Evolutionary conservation across 1,140 invertebrate species (phyloP).

Genomic region (Charaxes varanes): DNA sequence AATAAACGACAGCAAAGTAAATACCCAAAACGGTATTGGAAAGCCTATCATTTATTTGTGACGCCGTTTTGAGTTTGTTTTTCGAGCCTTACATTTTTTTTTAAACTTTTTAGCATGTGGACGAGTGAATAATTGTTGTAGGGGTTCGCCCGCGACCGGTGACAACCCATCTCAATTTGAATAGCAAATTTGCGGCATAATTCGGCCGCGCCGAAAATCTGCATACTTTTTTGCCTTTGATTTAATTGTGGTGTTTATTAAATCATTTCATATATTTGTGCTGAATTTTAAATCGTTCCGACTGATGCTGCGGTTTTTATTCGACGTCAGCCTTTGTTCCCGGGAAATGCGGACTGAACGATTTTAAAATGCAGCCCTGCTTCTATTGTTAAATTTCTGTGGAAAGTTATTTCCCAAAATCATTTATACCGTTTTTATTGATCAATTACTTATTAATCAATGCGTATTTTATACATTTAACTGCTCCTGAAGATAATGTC

Average conservation of each 20-base stretch:
- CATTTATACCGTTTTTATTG: no score
- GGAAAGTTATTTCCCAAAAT: no score
- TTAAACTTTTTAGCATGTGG: conserved; percentile 21
- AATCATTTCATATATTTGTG: conserved; percentile 21
- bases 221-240: conserved; percentile 38
- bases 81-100: conserved; percentile 8
- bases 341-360: no score
- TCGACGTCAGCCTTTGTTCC: no score
- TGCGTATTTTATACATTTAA: no score
- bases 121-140: conserved; percentile 46
- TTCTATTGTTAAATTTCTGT: no score
- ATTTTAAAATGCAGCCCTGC: no score
- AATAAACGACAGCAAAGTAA: conserved; percentile 1
- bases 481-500: no score
- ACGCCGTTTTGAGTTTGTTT: conserved; percentile 10
- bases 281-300: conserved; percentile 3
- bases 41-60: conserved; percentile 2
- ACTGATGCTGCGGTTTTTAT: neutral
- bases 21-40: no score
- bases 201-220: conserved; percentile 35
- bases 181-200: conserved; percentile 51
- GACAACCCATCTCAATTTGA: conserved; percentile 55
- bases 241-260: conserved; percentile 29
- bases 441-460: no score
- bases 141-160: conserved; percentile 21